Conservation (phyloP, 2,113 vertebrate species). For the Redunca redunca region DNA sequence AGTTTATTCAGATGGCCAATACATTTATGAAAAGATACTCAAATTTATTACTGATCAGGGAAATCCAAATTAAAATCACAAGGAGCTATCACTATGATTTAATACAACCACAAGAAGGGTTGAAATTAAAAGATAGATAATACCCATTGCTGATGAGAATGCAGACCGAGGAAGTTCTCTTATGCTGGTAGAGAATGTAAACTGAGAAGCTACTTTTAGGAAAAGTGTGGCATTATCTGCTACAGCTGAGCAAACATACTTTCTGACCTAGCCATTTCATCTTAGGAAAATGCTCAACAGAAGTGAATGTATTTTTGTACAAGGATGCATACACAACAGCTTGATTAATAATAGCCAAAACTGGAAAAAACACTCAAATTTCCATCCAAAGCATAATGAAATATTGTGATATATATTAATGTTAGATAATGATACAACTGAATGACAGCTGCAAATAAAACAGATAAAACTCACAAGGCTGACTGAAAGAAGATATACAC, state of each 20-base stretch:
- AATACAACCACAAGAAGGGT: neutral
- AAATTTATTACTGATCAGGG: neutral
- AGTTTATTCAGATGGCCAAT: neutral
- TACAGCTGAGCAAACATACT: neutral
- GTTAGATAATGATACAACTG: neutral
- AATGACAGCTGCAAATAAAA: neutral
- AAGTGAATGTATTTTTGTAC: neutral
- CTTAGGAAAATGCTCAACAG: neutral
- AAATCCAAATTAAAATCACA: neutral
- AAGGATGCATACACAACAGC: neutral
- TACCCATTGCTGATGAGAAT: neutral
- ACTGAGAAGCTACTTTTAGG: neutral
- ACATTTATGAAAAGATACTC: neutral
- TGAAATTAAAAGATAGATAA: neutral
- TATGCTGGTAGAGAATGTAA: neutral
- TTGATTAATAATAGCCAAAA: neutral
- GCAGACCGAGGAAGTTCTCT: neutral
- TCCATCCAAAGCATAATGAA: neutral
- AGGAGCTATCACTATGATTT: neutral
- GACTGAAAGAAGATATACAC: neutral
- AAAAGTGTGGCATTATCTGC: neutral
- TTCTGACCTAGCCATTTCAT: neutral
- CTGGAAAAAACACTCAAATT: neutral
- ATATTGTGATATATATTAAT: neutral
- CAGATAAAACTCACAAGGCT: neutral